A percentile compares a stretch with the other conserved stretches of the same genome.
These are phyloP conservation scores for Myiothlypis chrysogaster DNA, from an alignment of 2,797 vertebrate genomes.

Conservation along the genomic window DNA sequence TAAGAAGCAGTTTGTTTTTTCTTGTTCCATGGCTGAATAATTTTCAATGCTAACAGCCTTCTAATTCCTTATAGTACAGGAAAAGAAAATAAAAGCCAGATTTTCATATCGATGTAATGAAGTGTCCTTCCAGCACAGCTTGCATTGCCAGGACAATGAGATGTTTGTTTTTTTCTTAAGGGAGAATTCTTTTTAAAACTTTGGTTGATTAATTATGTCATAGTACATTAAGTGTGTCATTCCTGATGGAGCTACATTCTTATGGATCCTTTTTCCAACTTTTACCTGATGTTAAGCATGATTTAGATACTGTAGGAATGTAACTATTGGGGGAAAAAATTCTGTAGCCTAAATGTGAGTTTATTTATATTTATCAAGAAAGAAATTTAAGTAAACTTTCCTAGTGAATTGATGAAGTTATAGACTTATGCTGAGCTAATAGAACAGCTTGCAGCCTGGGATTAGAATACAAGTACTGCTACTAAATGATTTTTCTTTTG, in stretches of 20 bases:
- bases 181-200: not conserved
- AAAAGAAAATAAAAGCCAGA: not conserved
- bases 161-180: not conserved
- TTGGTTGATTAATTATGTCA: constrained; percentile 51
- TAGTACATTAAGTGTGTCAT: constrained; percentile 7
- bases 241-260: constrained; percentile 42
- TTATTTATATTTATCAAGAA: constrained; percentile 32
- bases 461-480: not conserved
- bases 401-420: not conserved
- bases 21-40: not conserved
- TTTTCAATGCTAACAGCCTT: not conserved
- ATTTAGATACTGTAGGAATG: constrained; percentile 12
- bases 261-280: constrained; percentile 13
- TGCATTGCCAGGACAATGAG: not conserved
- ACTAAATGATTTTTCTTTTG: not conserved
- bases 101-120: not conserved
- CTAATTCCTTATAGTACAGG: not conserved
- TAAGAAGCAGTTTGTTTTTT: not conserved
- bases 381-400: constrained; percentile 14
- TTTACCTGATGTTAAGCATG: constrained; percentile 15
- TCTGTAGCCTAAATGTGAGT: not conserved
- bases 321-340: not conserved
- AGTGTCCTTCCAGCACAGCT: not conserved
- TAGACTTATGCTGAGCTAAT: not conserved
- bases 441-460: not conserved